Percentiles rank a stretch among this genome's conserved stretches.
Conservation (phyloP, 2,797 vertebrate species). For the Coracias cyanogaster region DNA sequence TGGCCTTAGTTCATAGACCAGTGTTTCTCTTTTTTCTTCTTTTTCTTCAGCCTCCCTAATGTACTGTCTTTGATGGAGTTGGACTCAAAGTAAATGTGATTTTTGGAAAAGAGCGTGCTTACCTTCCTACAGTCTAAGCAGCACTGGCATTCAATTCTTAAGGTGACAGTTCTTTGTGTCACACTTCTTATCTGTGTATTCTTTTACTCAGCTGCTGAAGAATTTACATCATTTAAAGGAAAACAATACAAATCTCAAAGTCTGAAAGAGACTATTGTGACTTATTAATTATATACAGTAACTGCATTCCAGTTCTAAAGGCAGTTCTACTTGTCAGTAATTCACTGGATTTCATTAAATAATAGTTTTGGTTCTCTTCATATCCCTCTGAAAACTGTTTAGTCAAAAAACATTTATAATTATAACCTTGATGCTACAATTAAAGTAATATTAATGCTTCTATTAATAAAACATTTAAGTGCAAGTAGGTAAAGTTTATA, state of each 20-base stretch:
- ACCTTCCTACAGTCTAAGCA: constrained; percentile 59
- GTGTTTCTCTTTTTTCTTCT: neutral
- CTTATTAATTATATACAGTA: constrained; percentile 69
- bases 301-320: constrained; percentile 23
- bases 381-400: constrained; percentile 34
- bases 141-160: constrained; percentile 32
- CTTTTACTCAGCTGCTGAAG: constrained; percentile 36
- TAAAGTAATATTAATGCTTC: constrained; percentile 25
- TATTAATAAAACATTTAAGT: neutral
- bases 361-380: neutral
- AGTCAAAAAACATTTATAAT: constrained; percentile 30
- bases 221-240: constrained; percentile 56
- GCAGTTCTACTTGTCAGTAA: constrained; percentile 3
- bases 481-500: neutral
- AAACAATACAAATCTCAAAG: constrained; percentile 53
- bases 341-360: constrained; percentile 10
- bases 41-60: neutral
- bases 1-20: neutral
- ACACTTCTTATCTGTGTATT: constrained; percentile 34
- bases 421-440: neutral
- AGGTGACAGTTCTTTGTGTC: constrained; percentile 49
- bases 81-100: constrained; percentile 18
- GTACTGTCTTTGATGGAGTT: neutral
- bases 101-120: neutral
- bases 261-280: neutral